Percentiles rank a stretch among this genome's conserved stretches.
These are phyloP conservation scores for Nyleta sp. DNA, from an alignment of 2,888 invertebrate species.

Conservation along the genomic window DNA sequence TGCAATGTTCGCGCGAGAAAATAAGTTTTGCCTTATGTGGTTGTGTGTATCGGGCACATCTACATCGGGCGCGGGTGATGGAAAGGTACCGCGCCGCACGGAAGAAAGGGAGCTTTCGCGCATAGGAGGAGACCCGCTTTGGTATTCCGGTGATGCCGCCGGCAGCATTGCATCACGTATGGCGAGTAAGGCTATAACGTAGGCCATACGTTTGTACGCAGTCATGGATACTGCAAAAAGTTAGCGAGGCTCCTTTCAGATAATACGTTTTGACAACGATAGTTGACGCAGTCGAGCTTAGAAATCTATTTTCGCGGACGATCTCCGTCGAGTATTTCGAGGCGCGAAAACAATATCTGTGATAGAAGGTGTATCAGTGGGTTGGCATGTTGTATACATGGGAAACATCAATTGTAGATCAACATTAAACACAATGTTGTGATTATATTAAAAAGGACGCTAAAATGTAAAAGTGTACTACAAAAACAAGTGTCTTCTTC, in stretches of 20 bases:
- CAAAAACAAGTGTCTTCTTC: no score
- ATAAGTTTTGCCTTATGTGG: conserved; percentile 73
- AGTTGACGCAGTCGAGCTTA: neutral
- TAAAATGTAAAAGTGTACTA: no score
- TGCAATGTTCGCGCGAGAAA: conserved; percentile 70
- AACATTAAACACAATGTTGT: no score
- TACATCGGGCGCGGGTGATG: conserved; percentile 66
- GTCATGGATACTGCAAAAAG: conserved; percentile 66
- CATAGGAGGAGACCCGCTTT: conserved; percentile 67
- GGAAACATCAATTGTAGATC: no score
- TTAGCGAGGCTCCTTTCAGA: conserved; percentile 25
- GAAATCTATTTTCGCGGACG: neutral
- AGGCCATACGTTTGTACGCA: conserved; percentile 72
- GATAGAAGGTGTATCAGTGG: no score
- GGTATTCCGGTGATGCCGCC: conserved; percentile 74
- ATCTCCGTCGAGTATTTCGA: no score
- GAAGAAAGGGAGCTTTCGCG: conserved; percentile 58
- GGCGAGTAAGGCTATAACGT: conserved; percentile 70
- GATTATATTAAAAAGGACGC: no score
- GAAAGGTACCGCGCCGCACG: conserved; percentile 59
- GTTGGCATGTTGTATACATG: no score
- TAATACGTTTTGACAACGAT: conserved; percentile 31
- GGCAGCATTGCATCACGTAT: conserved; percentile 77
- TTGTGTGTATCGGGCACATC: conserved; percentile 67
- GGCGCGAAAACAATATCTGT: no score